Evolutionary conservation across 1,140 invertebrate species (phyloP).

Genomic region (Sitodiplosis mosellana): DNA sequence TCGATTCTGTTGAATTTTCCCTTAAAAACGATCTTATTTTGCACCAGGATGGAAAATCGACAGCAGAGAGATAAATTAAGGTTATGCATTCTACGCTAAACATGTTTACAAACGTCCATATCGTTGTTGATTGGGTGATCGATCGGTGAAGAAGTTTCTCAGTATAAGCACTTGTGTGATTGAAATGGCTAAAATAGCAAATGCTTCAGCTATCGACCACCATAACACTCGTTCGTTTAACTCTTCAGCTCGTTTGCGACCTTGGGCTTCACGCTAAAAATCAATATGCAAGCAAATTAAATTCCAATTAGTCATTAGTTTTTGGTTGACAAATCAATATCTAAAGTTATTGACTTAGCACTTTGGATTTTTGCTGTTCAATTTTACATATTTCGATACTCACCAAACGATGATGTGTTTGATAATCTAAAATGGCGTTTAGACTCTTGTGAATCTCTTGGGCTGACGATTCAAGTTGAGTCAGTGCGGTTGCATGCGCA

Average conservation of each 20-base stretch:
- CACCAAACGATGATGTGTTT: conserved; percentile 88
- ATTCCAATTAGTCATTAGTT: neutral
- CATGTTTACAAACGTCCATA: conserved; percentile 4
- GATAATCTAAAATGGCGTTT: conserved; percentile 74
- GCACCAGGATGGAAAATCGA: too few relatives aligned
- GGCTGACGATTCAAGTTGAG: conserved; percentile 86
- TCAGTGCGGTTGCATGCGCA: conserved; percentile 85
- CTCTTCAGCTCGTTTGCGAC: conserved; percentile 86
- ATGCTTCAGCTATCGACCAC: conserved; percentile 83
- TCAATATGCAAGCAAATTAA: neutral
- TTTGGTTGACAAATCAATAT: neutral
- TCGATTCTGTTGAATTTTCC: too few relatives aligned
- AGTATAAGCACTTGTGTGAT: conserved; percentile 81
- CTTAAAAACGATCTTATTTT: too few relatives aligned
- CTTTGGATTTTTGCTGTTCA: neutral
- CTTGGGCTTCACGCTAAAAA: conserved; percentile 11
- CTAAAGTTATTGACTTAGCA: neutral
- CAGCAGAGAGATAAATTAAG: too few relatives aligned
- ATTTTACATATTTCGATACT: conserved; percentile 50
- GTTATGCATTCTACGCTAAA: too few relatives aligned
- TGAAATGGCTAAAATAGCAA: conserved; percentile 65
- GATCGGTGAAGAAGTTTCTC: conserved; percentile 89
- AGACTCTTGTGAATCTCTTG: conserved; percentile 76
- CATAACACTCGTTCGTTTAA: conserved; percentile 81
- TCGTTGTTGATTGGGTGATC: conserved; percentile 32